Conservation (phyloP, 2,888 invertebrate genomes). For the Cephus rjabovi region DNA sequence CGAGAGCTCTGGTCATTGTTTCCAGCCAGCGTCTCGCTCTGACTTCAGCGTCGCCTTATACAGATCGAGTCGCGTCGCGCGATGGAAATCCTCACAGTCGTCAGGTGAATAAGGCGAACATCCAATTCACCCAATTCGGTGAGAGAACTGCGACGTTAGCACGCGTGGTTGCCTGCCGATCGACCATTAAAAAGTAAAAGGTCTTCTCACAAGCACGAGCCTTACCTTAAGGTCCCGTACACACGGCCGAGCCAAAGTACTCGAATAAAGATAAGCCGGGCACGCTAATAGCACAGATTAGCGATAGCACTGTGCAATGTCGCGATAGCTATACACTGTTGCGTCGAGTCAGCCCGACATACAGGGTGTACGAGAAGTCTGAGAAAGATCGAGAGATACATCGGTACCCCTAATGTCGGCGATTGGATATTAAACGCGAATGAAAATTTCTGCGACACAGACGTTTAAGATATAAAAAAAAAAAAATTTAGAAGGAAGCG, state of each 20-base stretch:
- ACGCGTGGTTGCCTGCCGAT: not conserved
- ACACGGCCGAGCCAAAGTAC: conserved; percentile 4
- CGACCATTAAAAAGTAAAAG: not conserved
- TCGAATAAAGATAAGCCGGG: conserved; percentile 19
- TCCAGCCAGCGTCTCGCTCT: too few species aligned
- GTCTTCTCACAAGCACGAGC: not conserved
- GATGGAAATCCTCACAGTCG: too few species aligned
- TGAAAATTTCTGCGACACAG: too few species aligned
- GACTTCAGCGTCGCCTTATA: too few species aligned
- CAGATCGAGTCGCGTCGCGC: too few species aligned
- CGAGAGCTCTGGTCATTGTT: too few species aligned
- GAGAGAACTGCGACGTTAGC: not conserved
- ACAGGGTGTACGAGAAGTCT: not conserved
- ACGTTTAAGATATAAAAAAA: too few species aligned
- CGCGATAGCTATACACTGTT: conserved; percentile 1
- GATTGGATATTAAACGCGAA: not conserved
- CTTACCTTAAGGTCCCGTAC: conserved; percentile 7
- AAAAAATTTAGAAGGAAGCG: too few species aligned
- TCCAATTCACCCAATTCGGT: not conserved
- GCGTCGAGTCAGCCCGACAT: not conserved
- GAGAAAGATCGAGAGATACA: too few species aligned
- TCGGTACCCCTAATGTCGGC: not conserved
- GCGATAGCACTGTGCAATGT: conserved; percentile 6
- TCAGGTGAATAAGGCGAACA: not conserved
- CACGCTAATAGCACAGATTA: conserved; percentile 18